phyloP scores from a whole-genome alignment of 1,140 invertebrate species.

The Xylocopa sonorina region DNA sequence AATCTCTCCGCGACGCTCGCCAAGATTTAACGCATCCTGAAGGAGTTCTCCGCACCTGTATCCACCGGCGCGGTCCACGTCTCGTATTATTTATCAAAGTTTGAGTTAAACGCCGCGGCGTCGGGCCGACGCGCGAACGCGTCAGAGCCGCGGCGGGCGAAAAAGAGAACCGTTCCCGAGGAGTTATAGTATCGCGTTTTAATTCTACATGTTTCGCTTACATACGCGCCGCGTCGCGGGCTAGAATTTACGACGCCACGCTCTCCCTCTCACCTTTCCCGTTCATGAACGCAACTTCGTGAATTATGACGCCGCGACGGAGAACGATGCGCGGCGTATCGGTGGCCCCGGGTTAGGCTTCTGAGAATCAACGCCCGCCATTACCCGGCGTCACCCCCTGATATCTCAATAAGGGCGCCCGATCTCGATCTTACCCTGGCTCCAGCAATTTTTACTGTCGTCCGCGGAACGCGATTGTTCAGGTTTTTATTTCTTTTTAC shows the following conservation, averaged over 20 bases:
- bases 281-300: constrained; percentile 45
- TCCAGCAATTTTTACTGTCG: neutral
- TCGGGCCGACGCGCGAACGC: constrained; percentile 13
- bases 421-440: constrained; percentile 19
- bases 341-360: constrained; percentile 48
- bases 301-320: constrained; percentile 44
- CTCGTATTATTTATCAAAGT: constrained; percentile 43
- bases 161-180: neutral
- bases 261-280: constrained; percentile 41
- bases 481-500: neutral
- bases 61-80: neutral
- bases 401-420: constrained; percentile 55
- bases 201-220: constrained; percentile 45
- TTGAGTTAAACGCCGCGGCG: constrained; percentile 12
- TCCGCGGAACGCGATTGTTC: neutral
- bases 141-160: neutral
- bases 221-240: neutral
- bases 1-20: no score
- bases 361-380: constrained; percentile 43
- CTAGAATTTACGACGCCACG: constrained; percentile 34
- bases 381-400: constrained; percentile 48
- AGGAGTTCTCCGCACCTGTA: constrained; percentile 39
- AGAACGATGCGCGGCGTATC: constrained; percentile 42
- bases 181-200: constrained; percentile 51
- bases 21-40: constrained; percentile 43